phyloP scores from a whole-genome alignment of 2,888 invertebrate genomes.

The Bibio marci region DNA sequence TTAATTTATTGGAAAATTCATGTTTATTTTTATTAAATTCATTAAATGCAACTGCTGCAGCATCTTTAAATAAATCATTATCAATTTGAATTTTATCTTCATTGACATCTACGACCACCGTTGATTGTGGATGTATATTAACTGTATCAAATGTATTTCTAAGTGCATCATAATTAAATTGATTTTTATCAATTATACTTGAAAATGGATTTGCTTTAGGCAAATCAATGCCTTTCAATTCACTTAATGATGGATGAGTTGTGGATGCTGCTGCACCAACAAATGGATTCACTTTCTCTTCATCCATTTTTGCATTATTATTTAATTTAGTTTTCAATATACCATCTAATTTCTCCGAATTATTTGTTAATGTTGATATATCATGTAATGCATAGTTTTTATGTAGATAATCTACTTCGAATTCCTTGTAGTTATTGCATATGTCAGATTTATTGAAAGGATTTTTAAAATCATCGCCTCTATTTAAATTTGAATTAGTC shows the following conservation, averaged over 20 bases:
- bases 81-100: slow-evolving; percentile 1
- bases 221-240: neutral
- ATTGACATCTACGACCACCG: too few species aligned
- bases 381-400: too few species aligned
- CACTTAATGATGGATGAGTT: neutral
- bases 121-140: neutral
- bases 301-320: neutral
- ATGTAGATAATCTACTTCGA: too few species aligned
- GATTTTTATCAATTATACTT: neutral
- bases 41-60: slow-evolving; percentile 10
- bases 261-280: neutral
- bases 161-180: neutral
- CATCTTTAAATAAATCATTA: slow-evolving; percentile 10
- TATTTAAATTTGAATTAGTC: too few species aligned
- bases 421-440: too few species aligned
- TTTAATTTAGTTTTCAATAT: slow-evolving; percentile 3
- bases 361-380: slow-evolving; percentile 7
- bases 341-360: slow-evolving; percentile 7
- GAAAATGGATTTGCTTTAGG: neutral
- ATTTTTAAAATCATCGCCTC: neutral
- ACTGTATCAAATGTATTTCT: neutral
- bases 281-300: neutral
- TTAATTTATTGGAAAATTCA: slow-evolving; percentile 12
- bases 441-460: neutral
- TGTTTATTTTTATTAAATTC: slow-evolving; percentile 9